Base-by-base conservation (phyloP, 1,140 invertebrate genomes). In the Drosophila neocordata region DNA sequence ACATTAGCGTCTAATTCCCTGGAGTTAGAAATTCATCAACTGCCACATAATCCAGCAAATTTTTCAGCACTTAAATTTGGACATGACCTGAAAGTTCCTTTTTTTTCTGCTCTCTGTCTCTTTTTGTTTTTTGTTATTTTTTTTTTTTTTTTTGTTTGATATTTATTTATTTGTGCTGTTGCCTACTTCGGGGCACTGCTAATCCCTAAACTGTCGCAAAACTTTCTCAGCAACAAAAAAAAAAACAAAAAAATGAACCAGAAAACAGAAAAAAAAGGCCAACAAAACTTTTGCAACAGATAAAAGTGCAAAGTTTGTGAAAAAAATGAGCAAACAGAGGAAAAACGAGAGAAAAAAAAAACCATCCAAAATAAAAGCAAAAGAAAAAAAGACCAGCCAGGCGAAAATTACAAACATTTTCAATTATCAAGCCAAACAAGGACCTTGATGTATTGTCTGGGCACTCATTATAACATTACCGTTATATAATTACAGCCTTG, bases 191-290 rank as follows among this genome's bases (percentile, higher is more conserved):
- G 82, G 69, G 60, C 52, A 71, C 72, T 72, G 74, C 77, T 87
- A 85, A 85, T 85, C 82, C 82, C 82, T 85, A 85, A 85, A 85
- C 82, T 85, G 82, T 87, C 82, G 79, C 82, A 85, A 85, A 85
- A 85, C 78, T 85, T 80, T 85, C 69, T 64, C 65, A 38, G 48
- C 61, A 63, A 62, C 27, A 37, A 56, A 44, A 38, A 22, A 8
- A 15, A 41, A 55, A 56, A 4, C 22, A 22, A 12, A 31, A 6
- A 1, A 24, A 24, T 2, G 4, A 24, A 24, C 1, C 1, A 24
- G 4, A 24, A 2, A 24, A 1, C 24, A 18, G 63, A 62, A 59
- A 84, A 79, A 83, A 79, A 73, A 81, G 77, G 77, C 77, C 69
- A 68, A 76, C 66, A 78, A 85, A 85, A 59, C 77, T 85, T 80